Evolutionary conservation across 2,113 vertebrate species (phyloP).

Genomic region (Mola mola): DNA sequence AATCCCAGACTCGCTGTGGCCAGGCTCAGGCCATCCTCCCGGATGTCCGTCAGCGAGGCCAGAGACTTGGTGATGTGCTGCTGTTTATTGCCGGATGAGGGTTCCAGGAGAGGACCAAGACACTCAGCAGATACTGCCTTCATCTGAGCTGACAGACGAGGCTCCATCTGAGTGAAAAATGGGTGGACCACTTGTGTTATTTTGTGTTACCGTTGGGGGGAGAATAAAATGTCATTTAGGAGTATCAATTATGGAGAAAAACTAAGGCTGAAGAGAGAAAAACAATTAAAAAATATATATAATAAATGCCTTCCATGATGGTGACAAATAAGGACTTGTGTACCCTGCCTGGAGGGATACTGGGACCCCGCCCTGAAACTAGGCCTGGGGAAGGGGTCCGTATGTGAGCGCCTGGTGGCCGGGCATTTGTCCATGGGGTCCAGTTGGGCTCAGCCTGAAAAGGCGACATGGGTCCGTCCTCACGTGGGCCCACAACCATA

Average conservation of each 20-base stretch:
- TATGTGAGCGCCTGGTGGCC: no score
- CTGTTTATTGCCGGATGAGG: slow-evolving; percentile 77
- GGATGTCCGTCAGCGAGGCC: slow-evolving; percentile 95
- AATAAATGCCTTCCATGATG: no score
- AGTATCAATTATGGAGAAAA: not conserved
- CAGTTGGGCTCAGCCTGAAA: no score
- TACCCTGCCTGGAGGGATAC: no score
- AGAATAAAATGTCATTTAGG: slow-evolving; percentile 1
- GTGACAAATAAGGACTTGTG: no score
- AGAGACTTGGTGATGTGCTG: slow-evolving; percentile 95
- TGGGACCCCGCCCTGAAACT: no score
- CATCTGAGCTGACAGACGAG: slow-evolving; percentile 92
- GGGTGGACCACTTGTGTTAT: slow-evolving; percentile 10
- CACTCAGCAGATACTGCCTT: slow-evolving; percentile 95
- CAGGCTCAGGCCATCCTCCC: slow-evolving; percentile 82
- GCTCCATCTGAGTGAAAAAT: slow-evolving; percentile 84
- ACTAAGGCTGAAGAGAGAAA: not conserved
- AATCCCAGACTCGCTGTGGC: slow-evolving; percentile 73
- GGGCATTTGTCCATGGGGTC: no score
- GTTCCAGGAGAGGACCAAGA: slow-evolving; percentile 88
- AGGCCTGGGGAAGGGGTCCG: no score
- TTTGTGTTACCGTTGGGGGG: not conserved
- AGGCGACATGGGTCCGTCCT: no score
- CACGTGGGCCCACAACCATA: no score
- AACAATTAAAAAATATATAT: not conserved